These are phyloP conservation scores for Neodiprion fabricii DNA, from an alignment of 1,140 invertebrate genomes.

Conservation along the genomic window DNA sequence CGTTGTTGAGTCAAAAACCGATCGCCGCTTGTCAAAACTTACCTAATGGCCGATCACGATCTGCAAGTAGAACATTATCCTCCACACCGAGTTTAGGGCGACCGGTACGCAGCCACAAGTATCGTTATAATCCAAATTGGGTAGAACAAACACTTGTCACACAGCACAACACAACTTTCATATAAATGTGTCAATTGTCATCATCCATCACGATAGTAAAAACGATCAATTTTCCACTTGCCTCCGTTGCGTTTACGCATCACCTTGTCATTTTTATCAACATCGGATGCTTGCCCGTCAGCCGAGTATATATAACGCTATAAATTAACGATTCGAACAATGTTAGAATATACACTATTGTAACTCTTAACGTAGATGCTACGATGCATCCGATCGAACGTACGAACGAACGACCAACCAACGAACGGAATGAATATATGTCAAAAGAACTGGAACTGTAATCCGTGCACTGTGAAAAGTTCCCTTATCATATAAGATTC, in stretches of 20 bases:
- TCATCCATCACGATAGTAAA: conserved; percentile 15
- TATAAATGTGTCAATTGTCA: conserved; percentile 14
- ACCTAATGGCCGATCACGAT: background rate
- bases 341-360: too few relatives aligned
- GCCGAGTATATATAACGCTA: too few relatives aligned
- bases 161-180: conserved; percentile 6
- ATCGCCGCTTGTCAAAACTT: background rate
- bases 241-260: conserved; percentile 11
- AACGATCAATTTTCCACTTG: conserved; percentile 12
- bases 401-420: too few relatives aligned
- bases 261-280: conserved; percentile 14
- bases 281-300: background rate
- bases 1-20: background rate
- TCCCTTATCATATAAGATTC: too few relatives aligned
- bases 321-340: too few relatives aligned
- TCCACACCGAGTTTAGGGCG: background rate
- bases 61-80: conserved; percentile 4
- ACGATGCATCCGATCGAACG: too few relatives aligned
- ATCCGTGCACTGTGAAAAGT: too few relatives aligned
- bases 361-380: too few relatives aligned
- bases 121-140: conserved; percentile 17
- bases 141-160: conserved; percentile 17
- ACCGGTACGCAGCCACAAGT: background rate
- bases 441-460: too few relatives aligned
- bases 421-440: too few relatives aligned